Evolutionary conservation across 1,140 invertebrate species (phyloP), one percentile per base, ranked within the genome.

Genomic region (Hyles euphorbiae): DNA sequence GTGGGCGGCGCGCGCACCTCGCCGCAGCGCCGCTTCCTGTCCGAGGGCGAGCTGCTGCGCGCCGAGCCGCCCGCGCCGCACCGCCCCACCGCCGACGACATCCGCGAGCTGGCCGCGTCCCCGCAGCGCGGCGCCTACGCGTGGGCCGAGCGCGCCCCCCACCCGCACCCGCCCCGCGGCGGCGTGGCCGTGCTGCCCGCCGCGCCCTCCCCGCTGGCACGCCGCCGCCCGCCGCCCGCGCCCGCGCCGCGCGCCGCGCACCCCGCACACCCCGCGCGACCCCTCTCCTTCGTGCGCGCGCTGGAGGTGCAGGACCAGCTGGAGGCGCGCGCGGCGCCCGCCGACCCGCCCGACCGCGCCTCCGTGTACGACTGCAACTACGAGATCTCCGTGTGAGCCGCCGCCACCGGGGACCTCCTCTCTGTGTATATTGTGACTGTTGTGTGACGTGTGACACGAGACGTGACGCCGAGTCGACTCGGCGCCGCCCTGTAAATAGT

Each of bases 321-420:
- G 83, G 94, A 96, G 70, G 67, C 73, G 68, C 76, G 83, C 66
- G 65, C 71, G 49, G 86, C 89, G 55, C 91, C 90, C 5, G 91
- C 93, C 22, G 92, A 93, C 32, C 95, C 93, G n/a, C 94, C 93
- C 33, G 95, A 97, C 79, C 93, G 96, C 63, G 94, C 94, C 64
- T 97, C 95, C 89, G 94, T 97, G 58, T 98, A 98, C 83, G 97
- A 98, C 87, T 97, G 96, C 94, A 97, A 97, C 89, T 98, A 98
- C 88, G 97, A 98, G 89, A 98, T 98, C 88, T 97, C 96, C 58
- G 96, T 98, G 90, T 94, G 84, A 89, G 60, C 50, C 57, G 44
- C 22, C 36, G 4, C 36, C 36, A 8, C 55, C 7, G 48, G 48
- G 9, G 10, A 4, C 46, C 46, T n/a, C 4, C 3, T 5, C 46